These are phyloP conservation scores for Rhimphoctona megacephalus DNA, from an alignment of 2,888 invertebrate species.

Conservation along the genomic window DNA sequence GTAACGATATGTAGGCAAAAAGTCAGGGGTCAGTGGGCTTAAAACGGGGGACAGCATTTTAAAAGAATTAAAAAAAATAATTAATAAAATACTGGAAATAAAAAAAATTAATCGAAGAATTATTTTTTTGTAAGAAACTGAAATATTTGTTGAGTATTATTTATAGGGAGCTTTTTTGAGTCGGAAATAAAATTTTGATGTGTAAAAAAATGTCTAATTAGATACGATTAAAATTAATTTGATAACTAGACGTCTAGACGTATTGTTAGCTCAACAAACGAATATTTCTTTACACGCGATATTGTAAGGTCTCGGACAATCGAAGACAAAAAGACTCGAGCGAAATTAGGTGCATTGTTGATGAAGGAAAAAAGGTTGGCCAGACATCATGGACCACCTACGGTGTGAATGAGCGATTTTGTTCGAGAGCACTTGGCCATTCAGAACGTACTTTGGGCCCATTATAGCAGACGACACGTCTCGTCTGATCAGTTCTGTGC, in stretches of 20 bases:
- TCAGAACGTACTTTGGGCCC: constrained; percentile 47
- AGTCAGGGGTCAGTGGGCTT: background rate
- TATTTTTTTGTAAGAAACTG: background rate
- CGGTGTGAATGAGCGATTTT: constrained; percentile 53
- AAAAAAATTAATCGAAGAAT: background rate
- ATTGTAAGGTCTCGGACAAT: constrained; percentile 28
- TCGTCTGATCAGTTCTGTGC: constrained; percentile 22
- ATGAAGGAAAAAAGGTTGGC: constrained; percentile 36
- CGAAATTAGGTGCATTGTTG: constrained; percentile 47
- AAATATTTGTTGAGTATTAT: background rate
- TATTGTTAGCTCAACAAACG: constrained; percentile 6
- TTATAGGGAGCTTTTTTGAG: background rate
- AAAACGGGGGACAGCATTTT: background rate
- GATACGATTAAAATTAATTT: constrained; percentile 4
- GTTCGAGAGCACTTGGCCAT: constrained; percentile 56
- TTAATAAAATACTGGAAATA: background rate
- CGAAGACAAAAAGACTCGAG: constrained; percentile 34
- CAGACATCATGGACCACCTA: constrained; percentile 53
- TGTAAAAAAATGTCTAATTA: background rate
- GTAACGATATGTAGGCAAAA: background rate
- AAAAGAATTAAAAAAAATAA: background rate
- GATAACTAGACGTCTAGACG: constrained; percentile 48
- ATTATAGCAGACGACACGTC: constrained; percentile 37
- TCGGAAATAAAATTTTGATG: background rate
- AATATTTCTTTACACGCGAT: constrained; percentile 28